Base-by-base conservation (phyloP, 2,113 vertebrate genomes). In the Ailuropoda melanoleuca region DNA sequence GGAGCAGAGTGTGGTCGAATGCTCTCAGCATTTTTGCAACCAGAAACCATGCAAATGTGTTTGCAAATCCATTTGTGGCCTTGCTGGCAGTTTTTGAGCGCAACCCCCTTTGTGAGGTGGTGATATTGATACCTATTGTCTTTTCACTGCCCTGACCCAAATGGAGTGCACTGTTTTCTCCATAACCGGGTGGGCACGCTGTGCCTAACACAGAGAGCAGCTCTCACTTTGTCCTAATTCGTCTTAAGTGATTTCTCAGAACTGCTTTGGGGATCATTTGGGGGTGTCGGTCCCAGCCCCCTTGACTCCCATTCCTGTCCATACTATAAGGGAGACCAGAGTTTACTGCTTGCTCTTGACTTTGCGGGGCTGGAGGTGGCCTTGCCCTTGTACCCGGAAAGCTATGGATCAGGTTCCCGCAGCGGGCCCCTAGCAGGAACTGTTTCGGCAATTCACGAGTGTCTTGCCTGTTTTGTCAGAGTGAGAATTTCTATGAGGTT, bases 21-120 rank as follows among this genome's bases (percentile, higher is more conserved):
- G 66, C 70, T 91, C 66, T 58, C 50, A 88, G 56, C 46, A 3
- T 31, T 72, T 96, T 82, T 97, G 87, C 80, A 93, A 43, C 46
- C 68, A 95, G 83, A 97, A 88, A 81, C 90, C 50, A 77, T 64
- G 75, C 83, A 90, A 70, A 97, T 96, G 46, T 82, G 93, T 93
- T 90, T 94, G 84, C 88, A 93, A 78, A 88, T 90, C 34, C 24
- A 18, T 43, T 7, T 93, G 72, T 58, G 53, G 55, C 75, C 82
- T 39, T 70, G 31, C 88, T 64, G 86, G 72, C 48, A 77, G 39
- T 91, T 88, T 64, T 19, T 43, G 75, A 91, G 78, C 26, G 48
- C n/a, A 60, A 0, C 31, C 77, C 37, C 92, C n/a, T 75, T 53
- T 70, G 37, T 31, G 31, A 77, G 34, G 85, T 66, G 2, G 31